These are phyloP conservation scores for Pandemis heparana DNA, from an alignment of 2,888 invertebrate genomes.

Conservation along the genomic window DNA sequence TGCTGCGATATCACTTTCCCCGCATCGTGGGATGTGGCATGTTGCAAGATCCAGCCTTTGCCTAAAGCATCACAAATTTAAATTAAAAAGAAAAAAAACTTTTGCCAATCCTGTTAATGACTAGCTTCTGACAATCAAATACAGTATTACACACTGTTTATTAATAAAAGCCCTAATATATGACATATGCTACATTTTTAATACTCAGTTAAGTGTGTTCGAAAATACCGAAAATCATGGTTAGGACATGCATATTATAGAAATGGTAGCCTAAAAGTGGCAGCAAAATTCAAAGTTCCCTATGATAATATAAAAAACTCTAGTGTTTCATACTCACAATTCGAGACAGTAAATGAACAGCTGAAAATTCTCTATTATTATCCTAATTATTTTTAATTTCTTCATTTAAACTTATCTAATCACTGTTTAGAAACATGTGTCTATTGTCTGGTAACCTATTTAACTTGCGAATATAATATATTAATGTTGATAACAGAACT, in stretches of 20 bases:
- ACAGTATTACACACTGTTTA: not conserved
- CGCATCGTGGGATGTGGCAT: slow-evolving; percentile 92
- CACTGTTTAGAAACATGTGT: not conserved
- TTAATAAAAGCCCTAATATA: not conserved
- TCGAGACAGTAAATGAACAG: not conserved
- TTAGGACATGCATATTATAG: not conserved
- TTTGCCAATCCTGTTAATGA: not conserved
- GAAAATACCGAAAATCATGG: not conserved
- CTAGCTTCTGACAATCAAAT: not conserved
- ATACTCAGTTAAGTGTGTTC: not conserved
- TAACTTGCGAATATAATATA: not conserved
- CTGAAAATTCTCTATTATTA: not conserved
- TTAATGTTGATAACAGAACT: not conserved
- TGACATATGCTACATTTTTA: not conserved
- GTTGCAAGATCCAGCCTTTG: slow-evolving; percentile 98
- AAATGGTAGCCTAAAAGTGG: not conserved
- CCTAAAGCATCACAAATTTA: slow-evolving; percentile 72
- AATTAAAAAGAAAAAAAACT: not conserved
- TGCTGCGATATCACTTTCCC: slow-evolving; percentile 96
- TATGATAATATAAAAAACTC: not conserved
- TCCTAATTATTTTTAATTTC: slow-evolving; percentile 13
- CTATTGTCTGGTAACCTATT: slow-evolving; percentile 4
- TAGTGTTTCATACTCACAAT: not conserved
- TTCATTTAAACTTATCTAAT: not conserved
- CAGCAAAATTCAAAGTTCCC: not conserved